Evolutionary conservation across 2,113 vertebrate species (phyloP).

Genomic region (Daboia siamensis): DNA sequence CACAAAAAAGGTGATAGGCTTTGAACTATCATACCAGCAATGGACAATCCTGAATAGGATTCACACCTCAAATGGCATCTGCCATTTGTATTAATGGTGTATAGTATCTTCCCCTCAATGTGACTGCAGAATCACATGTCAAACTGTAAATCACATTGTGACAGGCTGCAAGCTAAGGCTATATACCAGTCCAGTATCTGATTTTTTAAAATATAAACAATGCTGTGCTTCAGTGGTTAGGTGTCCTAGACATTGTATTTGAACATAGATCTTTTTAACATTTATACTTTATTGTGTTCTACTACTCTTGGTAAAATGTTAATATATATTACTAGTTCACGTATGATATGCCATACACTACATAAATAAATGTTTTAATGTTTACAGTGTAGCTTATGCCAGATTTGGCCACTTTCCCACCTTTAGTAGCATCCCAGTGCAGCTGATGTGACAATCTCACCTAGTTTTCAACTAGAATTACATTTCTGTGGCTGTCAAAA

Average conservation of each 20-base stretch:
- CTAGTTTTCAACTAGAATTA: background rate
- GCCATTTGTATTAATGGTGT: background rate
- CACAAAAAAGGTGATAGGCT: background rate
- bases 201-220: background rate
- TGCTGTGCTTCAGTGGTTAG: background rate
- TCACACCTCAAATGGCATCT: background rate
- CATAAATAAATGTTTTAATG: background rate
- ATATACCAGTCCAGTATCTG: background rate
- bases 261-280: background rate
- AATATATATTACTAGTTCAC: background rate
- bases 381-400: background rate
- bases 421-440: background rate
- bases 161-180: background rate
- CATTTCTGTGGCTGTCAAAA: background rate
- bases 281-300: background rate
- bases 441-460: too few species aligned
- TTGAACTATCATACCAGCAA: background rate
- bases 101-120: background rate
- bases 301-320: background rate
- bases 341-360: background rate
- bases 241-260: background rate
- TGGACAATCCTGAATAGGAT: background rate
- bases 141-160: background rate
- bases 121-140: background rate
- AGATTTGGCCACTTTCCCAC: background rate